Percentiles rank a stretch among this genome's conserved stretches.
Evolutionary conservation across 2,113 vertebrate genomes (phyloP).

Genomic region (Motacilla tschutschensis): DNA sequence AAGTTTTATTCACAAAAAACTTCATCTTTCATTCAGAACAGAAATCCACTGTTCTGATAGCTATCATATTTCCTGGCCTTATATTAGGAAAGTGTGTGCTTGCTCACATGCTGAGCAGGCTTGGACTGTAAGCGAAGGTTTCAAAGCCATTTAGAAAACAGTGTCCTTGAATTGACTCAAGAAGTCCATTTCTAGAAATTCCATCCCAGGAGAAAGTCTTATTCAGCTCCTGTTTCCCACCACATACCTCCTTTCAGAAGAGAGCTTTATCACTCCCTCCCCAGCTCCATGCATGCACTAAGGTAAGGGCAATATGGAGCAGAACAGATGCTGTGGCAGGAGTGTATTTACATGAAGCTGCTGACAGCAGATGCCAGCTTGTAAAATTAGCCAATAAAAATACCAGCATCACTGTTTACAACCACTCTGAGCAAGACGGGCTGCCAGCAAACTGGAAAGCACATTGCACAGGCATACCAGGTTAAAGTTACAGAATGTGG

Average conservation of each 20-base stretch:
- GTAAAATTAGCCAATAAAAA: conserved; percentile 62
- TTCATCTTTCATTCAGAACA: not conserved
- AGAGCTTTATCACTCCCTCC: conserved; percentile 39
- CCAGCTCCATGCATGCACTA: not conserved
- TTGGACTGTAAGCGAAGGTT: not conserved
- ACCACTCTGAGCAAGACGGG: conserved; percentile 19
- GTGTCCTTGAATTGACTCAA: not conserved
- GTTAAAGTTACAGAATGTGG: conserved; percentile 1
- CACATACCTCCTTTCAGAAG: conserved; percentile 24
- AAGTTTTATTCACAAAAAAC: not conserved
- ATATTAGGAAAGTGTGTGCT: not conserved
- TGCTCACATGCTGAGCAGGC: not conserved
- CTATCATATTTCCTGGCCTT: not conserved
- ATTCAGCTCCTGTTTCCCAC: conserved; percentile 25
- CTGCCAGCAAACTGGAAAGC: conserved; percentile 19
- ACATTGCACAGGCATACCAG: not conserved
- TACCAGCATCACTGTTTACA: conserved; percentile 49
- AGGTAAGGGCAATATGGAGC: conserved; percentile 55
- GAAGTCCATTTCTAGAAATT: not conserved
- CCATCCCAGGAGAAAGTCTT: not conserved
- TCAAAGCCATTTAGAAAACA: not conserved
- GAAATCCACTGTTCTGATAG: not conserved
- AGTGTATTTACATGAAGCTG: conserved; percentile 69
- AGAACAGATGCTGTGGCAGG: conserved; percentile 68
- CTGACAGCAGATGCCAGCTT: conserved; percentile 66